Base-by-base conservation (phyloP, 2,888 invertebrate genomes). In the Hirtodrosophila duncani region DNA sequence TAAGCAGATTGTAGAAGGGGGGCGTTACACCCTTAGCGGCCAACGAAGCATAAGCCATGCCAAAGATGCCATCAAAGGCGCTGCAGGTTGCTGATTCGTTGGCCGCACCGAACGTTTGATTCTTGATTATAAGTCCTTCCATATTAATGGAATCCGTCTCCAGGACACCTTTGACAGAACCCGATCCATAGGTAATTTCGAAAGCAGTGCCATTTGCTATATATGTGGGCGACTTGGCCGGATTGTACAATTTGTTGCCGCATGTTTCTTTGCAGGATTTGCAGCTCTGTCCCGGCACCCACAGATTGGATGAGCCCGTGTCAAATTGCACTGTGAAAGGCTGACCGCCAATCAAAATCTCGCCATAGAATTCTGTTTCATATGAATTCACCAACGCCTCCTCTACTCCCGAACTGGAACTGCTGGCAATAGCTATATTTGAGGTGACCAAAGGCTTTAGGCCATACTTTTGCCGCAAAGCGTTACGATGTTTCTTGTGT, bases 221-320 rank as follows among this genome's bases (percentile, higher is more conserved):
- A 5, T 56, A 27, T 0, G 56, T 10, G 7, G 36, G 37, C 1
- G 53, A 53, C 10, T 37, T 27, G 9, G 30, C 14, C 1, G 26
- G 10, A 11, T 14, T 13, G 14, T 30, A 53, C 3, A 45, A 24
- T 2, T 3, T n/a, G 31, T 11, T 53, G 10, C 37, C 37, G 11
- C 53, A 53, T 3, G 16, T 4, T 1, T 45, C 24, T 8, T 11
- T 27, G 37, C 53, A 53, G 3, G 31, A 14, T 1, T 1, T 11
- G 44, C 53, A 53, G 6, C 45, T 26, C 0, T 34, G 24, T 3
- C 57, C 44, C n/a, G 53, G 53, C 9, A 56, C 26, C 53, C 53
- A 53, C 0, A 44, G 1, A 8, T 56, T 57, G 9, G 53, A 37
- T 2, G 56, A 53, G 2, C 53, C 53, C 1, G 53, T 56, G 4